Conservation (phyloP, 1,140 invertebrate genomes). For the Ganaspis sp. region DNA sequence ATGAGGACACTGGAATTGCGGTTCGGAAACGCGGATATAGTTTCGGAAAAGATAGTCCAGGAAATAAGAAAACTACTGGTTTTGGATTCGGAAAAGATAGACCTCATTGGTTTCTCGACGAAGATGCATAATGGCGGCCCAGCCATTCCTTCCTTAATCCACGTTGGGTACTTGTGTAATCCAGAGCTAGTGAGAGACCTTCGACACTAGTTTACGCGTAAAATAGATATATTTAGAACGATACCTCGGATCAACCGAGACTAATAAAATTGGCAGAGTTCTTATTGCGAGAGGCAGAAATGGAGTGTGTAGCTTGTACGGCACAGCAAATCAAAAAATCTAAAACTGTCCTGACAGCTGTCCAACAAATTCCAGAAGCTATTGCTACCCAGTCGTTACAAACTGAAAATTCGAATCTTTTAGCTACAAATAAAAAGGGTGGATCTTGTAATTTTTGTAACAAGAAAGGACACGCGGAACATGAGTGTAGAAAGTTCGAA, state of each 20-base stretch:
- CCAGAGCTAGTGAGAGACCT: background rate
- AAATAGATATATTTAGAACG: background rate
- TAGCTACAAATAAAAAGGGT: too few species aligned
- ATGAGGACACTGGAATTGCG: too few species aligned
- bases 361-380: too few species aligned
- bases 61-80: conserved; percentile 28
- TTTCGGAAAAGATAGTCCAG: background rate
- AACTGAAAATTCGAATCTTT: background rate
- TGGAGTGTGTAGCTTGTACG: background rate
- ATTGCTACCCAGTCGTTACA: background rate
- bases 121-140: background rate
- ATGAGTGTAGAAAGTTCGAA: background rate
- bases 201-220: conserved; percentile 6
- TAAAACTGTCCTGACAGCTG: background rate
- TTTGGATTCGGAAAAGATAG: conserved; percentile 36
- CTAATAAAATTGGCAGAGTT: background rate
- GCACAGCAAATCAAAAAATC: background rate
- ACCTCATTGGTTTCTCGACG: background rate
- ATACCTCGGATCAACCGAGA: background rate
- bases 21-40: conserved; percentile 22
- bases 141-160: background rate
- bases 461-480: background rate
- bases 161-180: background rate
- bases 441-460: background rate
- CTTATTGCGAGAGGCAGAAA: background rate